These are phyloP conservation scores for Dicycla oo DNA, from an alignment of 2,888 invertebrate species.

Conservation along the genomic window DNA sequence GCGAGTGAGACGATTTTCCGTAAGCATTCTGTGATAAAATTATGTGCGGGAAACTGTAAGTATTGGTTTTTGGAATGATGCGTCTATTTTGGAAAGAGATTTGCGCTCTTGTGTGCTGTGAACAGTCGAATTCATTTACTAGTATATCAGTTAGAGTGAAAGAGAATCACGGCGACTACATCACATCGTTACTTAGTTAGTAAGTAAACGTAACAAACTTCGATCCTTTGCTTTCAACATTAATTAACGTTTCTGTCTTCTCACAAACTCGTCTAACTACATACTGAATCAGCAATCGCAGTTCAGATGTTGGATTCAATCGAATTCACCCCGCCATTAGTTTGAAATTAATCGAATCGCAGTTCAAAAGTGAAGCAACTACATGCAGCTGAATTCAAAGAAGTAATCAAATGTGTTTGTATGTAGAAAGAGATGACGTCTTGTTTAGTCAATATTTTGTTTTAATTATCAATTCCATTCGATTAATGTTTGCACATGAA, in stretches of 20 bases:
- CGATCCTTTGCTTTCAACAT: slow-evolving; percentile 8
- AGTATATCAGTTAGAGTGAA: neutral
- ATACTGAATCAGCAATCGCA: slow-evolving; percentile 25
- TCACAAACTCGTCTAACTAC: slow-evolving; percentile 28
- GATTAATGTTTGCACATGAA: slow-evolving; percentile 42
- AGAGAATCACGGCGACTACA: neutral
- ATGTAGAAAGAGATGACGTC: slow-evolving; percentile 12
- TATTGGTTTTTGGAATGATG: slow-evolving; percentile 17
- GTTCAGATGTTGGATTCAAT: neutral
- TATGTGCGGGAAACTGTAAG: slow-evolving; percentile 22
- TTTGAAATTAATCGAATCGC: slow-evolving; percentile 37
- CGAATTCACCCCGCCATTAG: slow-evolving; percentile 4
- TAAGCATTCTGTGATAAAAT: slow-evolving; percentile 42
- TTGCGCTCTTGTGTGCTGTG: neutral
- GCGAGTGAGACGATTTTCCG: slow-evolving; percentile 5
- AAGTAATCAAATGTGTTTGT: slow-evolving; percentile 22
- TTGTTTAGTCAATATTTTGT: slow-evolving; percentile 53
- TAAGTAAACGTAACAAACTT: neutral
- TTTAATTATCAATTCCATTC: slow-evolving; percentile 55
- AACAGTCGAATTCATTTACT: neutral
- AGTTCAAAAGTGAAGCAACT: slow-evolving; percentile 19
- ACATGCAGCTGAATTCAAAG: slow-evolving; percentile 26
- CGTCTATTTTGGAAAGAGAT: neutral
- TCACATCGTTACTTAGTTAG: slow-evolving; percentile 9
- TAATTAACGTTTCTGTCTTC: slow-evolving; percentile 35